Evolutionary conservation across 2,888 invertebrate species (phyloP).

Genomic region (Drepanosiphum platanoidis): DNA sequence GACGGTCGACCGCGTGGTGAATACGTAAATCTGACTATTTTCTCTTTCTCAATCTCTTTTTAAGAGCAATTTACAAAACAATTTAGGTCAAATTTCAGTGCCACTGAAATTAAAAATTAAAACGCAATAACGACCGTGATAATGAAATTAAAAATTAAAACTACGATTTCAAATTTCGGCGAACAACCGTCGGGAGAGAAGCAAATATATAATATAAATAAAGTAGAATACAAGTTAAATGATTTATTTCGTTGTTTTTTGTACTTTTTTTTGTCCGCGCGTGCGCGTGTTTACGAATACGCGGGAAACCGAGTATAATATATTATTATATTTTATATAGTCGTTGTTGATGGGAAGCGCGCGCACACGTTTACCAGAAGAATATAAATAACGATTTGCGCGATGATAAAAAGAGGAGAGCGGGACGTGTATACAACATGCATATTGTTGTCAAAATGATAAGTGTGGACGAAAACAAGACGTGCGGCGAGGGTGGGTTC

Average conservation of each 20-base stretch:
- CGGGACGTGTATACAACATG: neutral
- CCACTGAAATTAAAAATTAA: slow-evolving; percentile 24
- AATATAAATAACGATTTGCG: slow-evolving; percentile 34
- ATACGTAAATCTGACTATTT: neutral
- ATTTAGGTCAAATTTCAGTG: neutral
- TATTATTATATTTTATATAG: no score
- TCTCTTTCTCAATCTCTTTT: slow-evolving; percentile 32
- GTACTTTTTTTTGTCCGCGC: neutral
- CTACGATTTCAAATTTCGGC: neutral
- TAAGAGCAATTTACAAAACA: neutral
- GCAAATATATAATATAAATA: neutral
- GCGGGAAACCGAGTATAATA: neutral
- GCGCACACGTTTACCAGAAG: neutral
- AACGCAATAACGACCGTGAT: neutral
- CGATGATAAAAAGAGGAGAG: neutral
- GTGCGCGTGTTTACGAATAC: neutral
- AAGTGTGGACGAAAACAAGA: slow-evolving; percentile 8
- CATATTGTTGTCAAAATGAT: slow-evolving; percentile 37
- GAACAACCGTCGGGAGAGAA: neutral
- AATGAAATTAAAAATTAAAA: neutral
- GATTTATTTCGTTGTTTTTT: neutral
- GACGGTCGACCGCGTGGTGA: neutral
- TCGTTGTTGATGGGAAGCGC: neutral
- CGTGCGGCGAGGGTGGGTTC: neutral
- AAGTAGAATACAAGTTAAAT: neutral